These are phyloP conservation scores for Polypedilum pembai DNA, from an alignment of 1,140 invertebrate species.

Conservation along the genomic window DNA sequence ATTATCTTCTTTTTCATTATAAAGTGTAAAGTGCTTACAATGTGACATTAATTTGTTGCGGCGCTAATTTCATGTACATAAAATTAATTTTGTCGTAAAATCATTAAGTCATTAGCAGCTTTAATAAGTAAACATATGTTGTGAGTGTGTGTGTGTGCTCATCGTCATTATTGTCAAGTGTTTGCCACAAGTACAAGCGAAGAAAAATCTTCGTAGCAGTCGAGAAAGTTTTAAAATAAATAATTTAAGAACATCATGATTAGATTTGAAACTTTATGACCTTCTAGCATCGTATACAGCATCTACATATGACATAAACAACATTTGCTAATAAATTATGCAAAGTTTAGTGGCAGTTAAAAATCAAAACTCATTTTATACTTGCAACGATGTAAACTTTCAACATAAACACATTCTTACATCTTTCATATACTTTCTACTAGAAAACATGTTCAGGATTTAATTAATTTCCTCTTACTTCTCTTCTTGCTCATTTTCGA, in stretches of 20 bases:
- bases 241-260: constrained; percentile 9
- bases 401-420: no score
- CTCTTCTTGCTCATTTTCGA: no score
- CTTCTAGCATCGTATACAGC: background rate
- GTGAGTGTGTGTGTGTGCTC: background rate
- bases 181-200: background rate
- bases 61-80: background rate
- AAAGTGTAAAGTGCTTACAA: background rate
- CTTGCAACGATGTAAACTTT: no score
- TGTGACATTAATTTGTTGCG: constrained; percentile 29
- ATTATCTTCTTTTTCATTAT: no score
- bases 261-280: constrained; percentile 6
- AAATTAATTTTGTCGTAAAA: constrained; percentile 25
- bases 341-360: background rate
- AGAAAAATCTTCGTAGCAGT: background rate
- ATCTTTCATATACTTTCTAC: no score
- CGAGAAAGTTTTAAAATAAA: background rate
- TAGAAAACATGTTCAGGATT: no score
- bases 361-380: background rate
- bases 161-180: background rate
- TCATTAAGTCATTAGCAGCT: constrained; percentile 28
- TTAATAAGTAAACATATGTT: constrained; percentile 20
- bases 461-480: no score
- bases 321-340: background rate
- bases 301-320: background rate